These are phyloP conservation scores for Scaptodrosophila lebanonensis DNA, from an alignment of 1,140 invertebrate species.

Conservation along the genomic window DNA sequence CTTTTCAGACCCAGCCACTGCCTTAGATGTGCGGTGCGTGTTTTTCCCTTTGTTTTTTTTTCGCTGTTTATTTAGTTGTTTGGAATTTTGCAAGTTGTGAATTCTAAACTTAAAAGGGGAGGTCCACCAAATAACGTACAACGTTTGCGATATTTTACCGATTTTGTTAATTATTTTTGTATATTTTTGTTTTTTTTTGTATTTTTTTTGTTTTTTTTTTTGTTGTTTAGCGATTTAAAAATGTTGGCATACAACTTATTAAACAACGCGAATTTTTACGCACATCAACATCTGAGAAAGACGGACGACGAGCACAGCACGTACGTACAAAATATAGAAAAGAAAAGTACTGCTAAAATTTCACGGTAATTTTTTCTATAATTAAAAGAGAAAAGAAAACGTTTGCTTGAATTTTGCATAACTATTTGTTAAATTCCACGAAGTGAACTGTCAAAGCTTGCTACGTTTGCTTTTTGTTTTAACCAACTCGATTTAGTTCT, in stretches of 20 bases:
- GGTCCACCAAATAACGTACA: too few species aligned
- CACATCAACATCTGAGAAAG: conserved; percentile 53
- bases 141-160: conserved; percentile 1
- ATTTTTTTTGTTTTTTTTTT: not conserved
- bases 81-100: too few species aligned
- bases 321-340: conserved; percentile 64
- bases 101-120: too few species aligned
- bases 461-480: conserved; percentile 22
- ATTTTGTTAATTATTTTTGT: conserved; percentile 2
- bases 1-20: too few species aligned
- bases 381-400: conserved; percentile 56
- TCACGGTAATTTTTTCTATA: conserved; percentile 71
- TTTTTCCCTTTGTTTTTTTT: too few species aligned
- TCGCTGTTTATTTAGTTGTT: too few species aligned
- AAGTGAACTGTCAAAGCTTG: conserved; percentile 49
- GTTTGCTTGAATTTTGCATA: conserved; percentile 59
- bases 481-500: conserved; percentile 5
- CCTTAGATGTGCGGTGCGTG: too few species aligned
- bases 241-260: conserved; percentile 41
- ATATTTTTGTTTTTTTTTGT: conserved; percentile 6
- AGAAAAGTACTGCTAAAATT: conserved; percentile 64
- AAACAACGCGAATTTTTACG: conserved; percentile 51
- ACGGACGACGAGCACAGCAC: conserved; percentile 54
- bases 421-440: conserved; percentile 52
- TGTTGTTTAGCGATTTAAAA: conserved; percentile 27